Conservation (phyloP, 2,113 vertebrate species). For the Gadus chalcogrammus region DNA sequence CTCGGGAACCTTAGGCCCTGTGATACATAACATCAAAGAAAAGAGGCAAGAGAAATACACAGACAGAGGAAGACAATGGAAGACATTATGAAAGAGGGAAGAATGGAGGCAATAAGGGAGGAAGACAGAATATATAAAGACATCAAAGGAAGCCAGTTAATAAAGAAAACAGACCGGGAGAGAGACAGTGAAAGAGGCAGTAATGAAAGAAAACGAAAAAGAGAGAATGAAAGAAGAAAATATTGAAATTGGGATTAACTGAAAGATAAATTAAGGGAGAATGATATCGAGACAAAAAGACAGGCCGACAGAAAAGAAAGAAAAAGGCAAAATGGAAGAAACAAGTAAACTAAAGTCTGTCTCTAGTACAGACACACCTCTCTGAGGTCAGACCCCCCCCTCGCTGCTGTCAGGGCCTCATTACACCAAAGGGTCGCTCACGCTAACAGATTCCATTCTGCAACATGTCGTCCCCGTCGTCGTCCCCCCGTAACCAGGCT, state of each 20-base stretch:
- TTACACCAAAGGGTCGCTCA: constrained; percentile 84
- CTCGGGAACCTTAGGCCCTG: constrained; percentile 42
- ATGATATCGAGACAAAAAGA: no score
- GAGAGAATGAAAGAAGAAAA: neutral
- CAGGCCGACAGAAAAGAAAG: no score
- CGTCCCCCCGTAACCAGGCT: constrained; percentile 54
- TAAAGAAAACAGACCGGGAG: no score
- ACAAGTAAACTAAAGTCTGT: no score
- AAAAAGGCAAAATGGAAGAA: no score
- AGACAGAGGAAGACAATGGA: no score
- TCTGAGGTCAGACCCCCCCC: constrained; percentile 93
- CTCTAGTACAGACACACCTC: constrained; percentile 48
- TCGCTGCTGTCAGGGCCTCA: constrained; percentile 86
- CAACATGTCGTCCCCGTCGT: constrained; percentile 57
- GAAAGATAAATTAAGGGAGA: constrained; percentile 48
- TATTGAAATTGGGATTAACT: constrained; percentile 5
- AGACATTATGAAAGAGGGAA: no score
- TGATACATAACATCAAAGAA: no score
- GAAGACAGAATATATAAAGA: neutral
- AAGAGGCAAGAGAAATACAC: no score
- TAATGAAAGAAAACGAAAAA: neutral
- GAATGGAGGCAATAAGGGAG: neutral
- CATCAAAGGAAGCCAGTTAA: no score
- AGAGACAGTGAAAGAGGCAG: neutral
- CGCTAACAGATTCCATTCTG: constrained; percentile 85